These are phyloP conservation scores for Chaetoderma sp. DNA, from an alignment of 2,888 invertebrate genomes.

Conservation along the genomic window DNA sequence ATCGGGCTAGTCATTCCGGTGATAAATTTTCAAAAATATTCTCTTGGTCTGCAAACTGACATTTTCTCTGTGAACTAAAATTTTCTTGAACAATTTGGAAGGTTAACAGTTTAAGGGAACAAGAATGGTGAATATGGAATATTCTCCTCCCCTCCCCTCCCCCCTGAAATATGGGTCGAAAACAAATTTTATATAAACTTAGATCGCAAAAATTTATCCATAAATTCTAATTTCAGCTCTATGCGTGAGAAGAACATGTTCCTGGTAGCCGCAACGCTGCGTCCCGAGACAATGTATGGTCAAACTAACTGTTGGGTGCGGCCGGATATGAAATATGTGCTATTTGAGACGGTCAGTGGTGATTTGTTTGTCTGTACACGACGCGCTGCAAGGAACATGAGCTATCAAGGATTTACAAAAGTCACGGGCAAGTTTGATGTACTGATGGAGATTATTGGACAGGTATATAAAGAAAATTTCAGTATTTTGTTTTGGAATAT, in stretches of 20 bases:
- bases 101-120: too few relatives aligned
- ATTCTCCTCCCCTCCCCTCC: too few relatives aligned
- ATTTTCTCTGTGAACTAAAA: too few relatives aligned
- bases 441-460: slow-evolving; percentile 72
- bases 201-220: too few relatives aligned
- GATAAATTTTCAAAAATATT: too few relatives aligned
- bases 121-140: too few relatives aligned
- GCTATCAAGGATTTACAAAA: slow-evolving; percentile 90
- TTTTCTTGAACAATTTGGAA: too few relatives aligned
- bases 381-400: slow-evolving; percentile 94
- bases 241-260: slow-evolving; percentile 72
- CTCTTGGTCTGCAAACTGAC: too few relatives aligned
- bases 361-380: slow-evolving; percentile 88
- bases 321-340: slow-evolving; percentile 94
- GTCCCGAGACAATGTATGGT: slow-evolving; percentile 99
- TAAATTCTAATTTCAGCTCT: slow-evolving; percentile 25
- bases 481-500: too few relatives aligned
- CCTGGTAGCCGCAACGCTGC: slow-evolving; percentile 95
- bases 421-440: slow-evolving; percentile 83
- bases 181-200: too few relatives aligned
- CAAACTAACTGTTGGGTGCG: slow-evolving; percentile 99
- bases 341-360: slow-evolving; percentile 77
- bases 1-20: too few relatives aligned
- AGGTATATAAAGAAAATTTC: slow-evolving; percentile 46
- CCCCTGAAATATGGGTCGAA: too few relatives aligned